These are phyloP conservation scores for Malaclemys terrapin DNA, from an alignment of 2,113 vertebrate species.

Conservation along the genomic window DNA sequence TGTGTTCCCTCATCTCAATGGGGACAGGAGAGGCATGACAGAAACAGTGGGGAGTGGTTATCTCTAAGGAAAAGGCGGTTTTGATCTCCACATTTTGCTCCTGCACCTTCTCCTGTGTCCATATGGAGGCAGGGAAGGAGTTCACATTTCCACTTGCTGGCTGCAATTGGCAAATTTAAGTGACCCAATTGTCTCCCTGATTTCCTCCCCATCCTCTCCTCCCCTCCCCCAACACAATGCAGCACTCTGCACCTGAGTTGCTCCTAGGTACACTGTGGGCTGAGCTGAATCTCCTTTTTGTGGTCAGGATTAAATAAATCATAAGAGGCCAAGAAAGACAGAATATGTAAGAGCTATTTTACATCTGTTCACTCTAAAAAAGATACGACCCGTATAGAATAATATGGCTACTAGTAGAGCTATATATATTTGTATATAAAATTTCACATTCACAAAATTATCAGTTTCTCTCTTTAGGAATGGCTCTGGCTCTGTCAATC, in stretches of 20 bases:
- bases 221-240: not conserved
- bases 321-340: not conserved
- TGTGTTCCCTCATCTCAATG: not conserved
- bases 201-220: not conserved
- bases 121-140: not conserved
- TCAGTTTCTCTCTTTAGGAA: not conserved
- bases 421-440: not conserved
- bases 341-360: not conserved
- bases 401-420: not conserved
- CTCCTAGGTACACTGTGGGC: not conserved
- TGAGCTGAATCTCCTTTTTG: not conserved
- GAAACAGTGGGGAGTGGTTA: not conserved
- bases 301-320: not conserved
- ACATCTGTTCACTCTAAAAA: not conserved
- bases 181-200: too few relatives aligned
- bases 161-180: too few relatives aligned
- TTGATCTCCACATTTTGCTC: not conserved
- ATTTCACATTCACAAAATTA: not conserved
- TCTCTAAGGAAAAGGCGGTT: not conserved
- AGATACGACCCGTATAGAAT: not conserved
- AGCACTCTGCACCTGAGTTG: not conserved
- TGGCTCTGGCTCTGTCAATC: too few relatives aligned
- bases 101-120: not conserved
- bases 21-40: not conserved
- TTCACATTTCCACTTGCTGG: not conserved